Evolutionary conservation across 2,113 vertebrate genomes (phyloP).

Genomic region (Onychostoma macrolepis): DNA sequence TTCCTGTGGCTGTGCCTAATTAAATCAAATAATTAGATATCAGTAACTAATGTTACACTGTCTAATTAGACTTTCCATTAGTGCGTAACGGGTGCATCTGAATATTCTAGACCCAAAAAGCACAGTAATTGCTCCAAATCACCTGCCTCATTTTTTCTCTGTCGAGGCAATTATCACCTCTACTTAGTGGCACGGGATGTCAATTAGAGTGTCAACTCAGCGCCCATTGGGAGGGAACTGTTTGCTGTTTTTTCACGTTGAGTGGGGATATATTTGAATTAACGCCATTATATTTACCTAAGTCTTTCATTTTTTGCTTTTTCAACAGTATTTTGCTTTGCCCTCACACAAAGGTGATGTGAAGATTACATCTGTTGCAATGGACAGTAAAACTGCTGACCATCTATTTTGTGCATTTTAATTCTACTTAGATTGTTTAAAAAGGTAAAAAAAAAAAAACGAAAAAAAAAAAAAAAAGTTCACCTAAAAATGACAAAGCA

Average conservation of each 20-base stretch:
- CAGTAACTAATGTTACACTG: slow-evolving; percentile 33
- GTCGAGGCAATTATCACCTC: slow-evolving; percentile 34
- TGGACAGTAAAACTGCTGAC: neutral
- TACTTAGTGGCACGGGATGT: slow-evolving; percentile 35
- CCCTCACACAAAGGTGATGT: too few relatives aligned
- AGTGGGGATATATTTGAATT: neutral
- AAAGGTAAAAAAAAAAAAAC: too few relatives aligned
- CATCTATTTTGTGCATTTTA: neutral
- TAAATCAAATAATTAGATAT: slow-evolving; percentile 46
- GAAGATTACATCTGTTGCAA: neutral
- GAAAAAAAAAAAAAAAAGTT: neutral
- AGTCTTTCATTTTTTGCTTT: neutral
- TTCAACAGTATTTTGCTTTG: neutral
- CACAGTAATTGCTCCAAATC: slow-evolving; percentile 47
- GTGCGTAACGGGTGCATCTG: slow-evolving; percentile 25
- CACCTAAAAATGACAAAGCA: neutral
- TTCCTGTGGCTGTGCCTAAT: slow-evolving; percentile 25
- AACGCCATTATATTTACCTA: neutral
- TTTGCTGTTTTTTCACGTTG: neutral
- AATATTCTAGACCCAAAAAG: slow-evolving; percentile 44
- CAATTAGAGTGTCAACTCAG: slow-evolving; percentile 48
- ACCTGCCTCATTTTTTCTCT: slow-evolving; percentile 38
- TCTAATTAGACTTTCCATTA: slow-evolving; percentile 50
- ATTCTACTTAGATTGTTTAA: neutral
- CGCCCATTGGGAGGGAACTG: slow-evolving; percentile 18